Conservation (phyloP, 2,113 vertebrate genomes). For the Speoplatyrhinus poulsoni region DNA sequence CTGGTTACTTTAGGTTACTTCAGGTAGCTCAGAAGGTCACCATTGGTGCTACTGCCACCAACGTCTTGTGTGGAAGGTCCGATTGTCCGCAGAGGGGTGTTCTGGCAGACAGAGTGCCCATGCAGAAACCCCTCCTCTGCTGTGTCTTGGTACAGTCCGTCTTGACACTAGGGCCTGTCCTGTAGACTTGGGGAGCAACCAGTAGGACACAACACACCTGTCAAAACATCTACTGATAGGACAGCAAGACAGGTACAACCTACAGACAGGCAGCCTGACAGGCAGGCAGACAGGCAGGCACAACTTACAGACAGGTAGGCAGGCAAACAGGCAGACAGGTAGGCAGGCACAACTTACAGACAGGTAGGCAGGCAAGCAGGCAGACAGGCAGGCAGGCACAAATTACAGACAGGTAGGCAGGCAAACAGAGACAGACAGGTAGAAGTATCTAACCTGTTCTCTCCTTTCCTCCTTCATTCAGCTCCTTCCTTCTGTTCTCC, state of each 20-base stretch:
- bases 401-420: neutral
- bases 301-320: neutral
- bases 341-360: neutral
- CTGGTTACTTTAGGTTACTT: too few species aligned
- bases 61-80: too few species aligned
- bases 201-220: neutral
- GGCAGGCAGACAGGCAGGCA: neutral
- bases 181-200: too few species aligned
- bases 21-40: too few species aligned
- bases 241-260: neutral
- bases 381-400: neutral
- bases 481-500: constrained; percentile 14
- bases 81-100: too few species aligned
- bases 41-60: too few species aligned
- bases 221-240: neutral
- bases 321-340: neutral
- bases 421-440: constrained; percentile 2
- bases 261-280: neutral
- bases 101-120: too few species aligned
- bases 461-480: neutral
- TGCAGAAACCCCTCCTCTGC: too few species aligned
- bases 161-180: too few species aligned
- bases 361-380: neutral
- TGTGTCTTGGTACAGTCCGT: too few species aligned
- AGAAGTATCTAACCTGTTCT: neutral